Base-by-base conservation (phyloP, 1,140 invertebrate species). In the Drosophila insularis region DNA sequence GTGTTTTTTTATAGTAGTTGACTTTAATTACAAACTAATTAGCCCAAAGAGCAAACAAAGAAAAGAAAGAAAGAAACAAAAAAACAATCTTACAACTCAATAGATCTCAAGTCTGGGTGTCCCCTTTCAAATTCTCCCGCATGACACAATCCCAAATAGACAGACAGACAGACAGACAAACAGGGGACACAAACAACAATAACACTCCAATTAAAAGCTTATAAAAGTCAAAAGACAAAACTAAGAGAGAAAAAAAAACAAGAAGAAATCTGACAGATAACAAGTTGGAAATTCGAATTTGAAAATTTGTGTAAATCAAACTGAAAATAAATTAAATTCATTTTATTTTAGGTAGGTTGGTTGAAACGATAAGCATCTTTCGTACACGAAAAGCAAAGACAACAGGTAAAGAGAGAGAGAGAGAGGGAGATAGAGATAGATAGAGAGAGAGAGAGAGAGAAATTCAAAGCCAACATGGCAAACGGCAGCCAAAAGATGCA, bases 181-280 rank as follows among this genome's bases (percentile, higher is more conserved):
- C 17, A 50, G 14, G 35, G 62, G 63, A 76, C 69, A 77, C 61
- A 76, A 68, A 74, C 71, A 71, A 71, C 71, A 63, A 78, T 87
- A 82, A 89, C 75, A 86, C 79, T 82, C 82, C 72, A 82, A 86
- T 86, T 86, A 87, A 87, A 86, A 76, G 70, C 81, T 87, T 86
- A 76, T 86, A 82, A 86, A 86, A 87, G 82, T 86, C 82, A 73
- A 56, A 71, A 68, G 43, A 56, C 43, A 37, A 37, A 55, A 32
- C 60, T 63, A 54, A 73, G 31, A 46, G 27, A 46, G n/a, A 17
- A 37, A 37, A 46, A 66, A 46, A 65, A 46, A 77, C 62, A 63
- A 73, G 32, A 46, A 68, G 53, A 76, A 82, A 81, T 70, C 76
- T 71, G 63, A 87, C 73, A 87, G 82, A 82, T 76, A 81, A 56